Conservation (phyloP, 1,140 invertebrate species). For the Prorops nasuta region DNA sequence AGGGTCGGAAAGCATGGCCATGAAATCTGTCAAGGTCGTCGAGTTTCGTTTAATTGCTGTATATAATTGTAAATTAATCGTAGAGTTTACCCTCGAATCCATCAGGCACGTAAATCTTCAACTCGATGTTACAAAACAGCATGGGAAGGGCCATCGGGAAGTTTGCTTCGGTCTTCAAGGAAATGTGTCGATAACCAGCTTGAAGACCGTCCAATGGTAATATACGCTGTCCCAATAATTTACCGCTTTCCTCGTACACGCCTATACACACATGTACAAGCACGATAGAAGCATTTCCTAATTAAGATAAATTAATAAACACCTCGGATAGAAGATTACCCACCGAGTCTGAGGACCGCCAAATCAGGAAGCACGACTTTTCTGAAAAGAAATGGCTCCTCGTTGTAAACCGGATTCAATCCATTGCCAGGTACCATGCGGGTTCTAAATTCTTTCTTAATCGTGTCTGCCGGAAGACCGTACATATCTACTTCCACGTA, state of each 20-base stretch:
- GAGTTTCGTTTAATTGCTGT: neutral
- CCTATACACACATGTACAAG: slow-evolving; percentile 31
- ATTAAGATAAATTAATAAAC: neutral
- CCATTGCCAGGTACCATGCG: slow-evolving; percentile 78
- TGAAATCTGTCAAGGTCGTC: slow-evolving; percentile 75
- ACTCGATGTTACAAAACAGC: slow-evolving; percentile 97
- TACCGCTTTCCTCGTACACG: slow-evolving; percentile 98
- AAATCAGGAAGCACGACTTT: slow-evolving; percentile 95
- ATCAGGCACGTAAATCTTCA: slow-evolving; percentile 99
- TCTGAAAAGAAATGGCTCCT: slow-evolving; percentile 81
- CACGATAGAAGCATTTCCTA: neutral
- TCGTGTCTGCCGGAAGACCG: slow-evolving; percentile 79
- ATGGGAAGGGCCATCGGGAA: slow-evolving; percentile 99
- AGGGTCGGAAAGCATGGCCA: slow-evolving; percentile 96
- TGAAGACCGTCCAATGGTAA: slow-evolving; percentile 96
- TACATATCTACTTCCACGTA: slow-evolving; percentile 87
- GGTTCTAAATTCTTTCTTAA: slow-evolving; percentile 80
- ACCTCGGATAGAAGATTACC: slow-evolving; percentile 4
- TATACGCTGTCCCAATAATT: slow-evolving; percentile 95
- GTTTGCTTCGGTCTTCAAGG: slow-evolving; percentile 96
- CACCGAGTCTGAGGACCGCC: slow-evolving; percentile 92
- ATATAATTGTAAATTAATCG: neutral
- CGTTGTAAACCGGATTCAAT: slow-evolving; percentile 80
- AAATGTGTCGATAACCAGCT: slow-evolving; percentile 97
- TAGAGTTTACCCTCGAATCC: slow-evolving; percentile 90